Conservation (phyloP, 2,113 vertebrate genomes). For the Oxygymnocypris stewartii region DNA sequence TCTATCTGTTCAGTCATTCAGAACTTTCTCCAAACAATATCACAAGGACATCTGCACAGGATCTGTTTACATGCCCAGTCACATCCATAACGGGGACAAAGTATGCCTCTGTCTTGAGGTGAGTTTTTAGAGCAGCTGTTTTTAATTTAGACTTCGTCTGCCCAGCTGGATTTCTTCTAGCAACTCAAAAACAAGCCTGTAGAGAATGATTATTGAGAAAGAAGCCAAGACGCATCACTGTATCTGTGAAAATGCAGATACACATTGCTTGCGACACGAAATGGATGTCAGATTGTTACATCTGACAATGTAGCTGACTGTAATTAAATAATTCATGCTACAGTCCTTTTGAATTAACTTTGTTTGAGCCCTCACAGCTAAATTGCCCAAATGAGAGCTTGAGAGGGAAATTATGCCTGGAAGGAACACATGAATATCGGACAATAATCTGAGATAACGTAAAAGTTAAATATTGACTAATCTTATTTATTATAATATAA, state of each 20-base stretch:
- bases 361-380: neutral
- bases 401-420: neutral
- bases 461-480: neutral
- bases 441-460: neutral
- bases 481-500: too few species aligned
- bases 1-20: neutral
- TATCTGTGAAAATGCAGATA: neutral
- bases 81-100: constrained; percentile 48
- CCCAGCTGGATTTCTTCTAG: constrained; percentile 14
- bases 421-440: neutral
- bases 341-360: neutral
- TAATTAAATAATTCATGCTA: neutral
- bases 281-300: constrained; percentile 14
- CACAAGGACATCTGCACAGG: constrained; percentile 32
- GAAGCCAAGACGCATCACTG: neutral
- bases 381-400: neutral
- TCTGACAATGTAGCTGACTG: neutral
- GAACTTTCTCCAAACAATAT: constrained; percentile 11
- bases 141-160: constrained; percentile 57
- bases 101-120: constrained; percentile 44
- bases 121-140: constrained; percentile 63
- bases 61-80: constrained; percentile 44
- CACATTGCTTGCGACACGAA: neutral
- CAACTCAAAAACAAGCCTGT: constrained; percentile 32
- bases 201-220: constrained; percentile 7